Evolutionary conservation across 1,140 invertebrate genomes (phyloP).

Genomic region (Homalodisca vitripennis): DNA sequence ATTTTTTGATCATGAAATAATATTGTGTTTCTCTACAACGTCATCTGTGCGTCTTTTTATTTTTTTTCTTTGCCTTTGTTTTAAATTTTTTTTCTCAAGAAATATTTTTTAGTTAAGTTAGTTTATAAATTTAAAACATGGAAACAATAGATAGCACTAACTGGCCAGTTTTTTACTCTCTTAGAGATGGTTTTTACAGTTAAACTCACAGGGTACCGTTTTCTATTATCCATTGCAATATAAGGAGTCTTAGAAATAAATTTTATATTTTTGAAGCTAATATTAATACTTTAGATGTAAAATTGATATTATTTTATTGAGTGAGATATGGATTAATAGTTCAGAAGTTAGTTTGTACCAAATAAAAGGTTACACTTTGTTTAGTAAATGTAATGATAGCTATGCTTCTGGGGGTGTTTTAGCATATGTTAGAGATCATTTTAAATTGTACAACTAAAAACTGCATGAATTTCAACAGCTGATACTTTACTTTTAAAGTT

Average conservation of each 20-base stretch:
- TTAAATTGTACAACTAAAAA: not conserved
- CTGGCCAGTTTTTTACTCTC: not conserved
- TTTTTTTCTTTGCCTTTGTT: too few species aligned
- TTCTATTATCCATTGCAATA: not conserved
- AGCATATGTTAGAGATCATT: not conserved
- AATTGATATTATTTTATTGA: not conserved
- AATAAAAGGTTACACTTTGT: not conserved
- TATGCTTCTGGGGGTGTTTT: not conserved
- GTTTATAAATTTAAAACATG: not conserved
- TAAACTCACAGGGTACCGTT: not conserved
- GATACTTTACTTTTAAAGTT: not conserved
- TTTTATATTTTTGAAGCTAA: not conserved
- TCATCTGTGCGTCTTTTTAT: too few species aligned
- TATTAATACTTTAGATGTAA: not conserved
- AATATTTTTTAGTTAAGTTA: too few species aligned
- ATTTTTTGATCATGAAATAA: too few species aligned
- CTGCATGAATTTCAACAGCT: not conserved
- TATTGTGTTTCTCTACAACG: too few species aligned
- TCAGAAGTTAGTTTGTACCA: not conserved
- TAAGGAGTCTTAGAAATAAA: not conserved
- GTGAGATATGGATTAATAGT: not conserved
- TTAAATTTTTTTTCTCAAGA: too few species aligned
- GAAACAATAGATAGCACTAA: not conserved
- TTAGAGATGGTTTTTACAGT: not conserved
- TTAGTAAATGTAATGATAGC: not conserved